A percentile compares a stretch with the other conserved stretches of the same genome.
phyloP scores from a whole-genome alignment of 2,888 invertebrate genomes.

The Caenorhabditis sulstoni region DNA sequence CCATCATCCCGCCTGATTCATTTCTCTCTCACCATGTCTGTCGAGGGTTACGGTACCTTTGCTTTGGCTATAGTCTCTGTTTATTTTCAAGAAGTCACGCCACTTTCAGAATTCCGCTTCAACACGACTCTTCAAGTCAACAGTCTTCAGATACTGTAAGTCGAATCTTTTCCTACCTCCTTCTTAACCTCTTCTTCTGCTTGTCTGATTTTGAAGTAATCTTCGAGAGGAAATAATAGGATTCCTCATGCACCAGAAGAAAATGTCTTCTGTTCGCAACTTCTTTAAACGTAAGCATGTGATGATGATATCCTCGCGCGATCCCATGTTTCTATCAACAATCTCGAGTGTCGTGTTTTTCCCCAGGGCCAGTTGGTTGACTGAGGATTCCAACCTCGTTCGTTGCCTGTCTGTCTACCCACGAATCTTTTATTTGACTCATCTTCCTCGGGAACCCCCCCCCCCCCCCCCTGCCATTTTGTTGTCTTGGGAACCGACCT shows the following conservation, averaged over 20 bases:
- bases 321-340: slow-evolving; percentile 24
- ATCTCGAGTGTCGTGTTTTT: slow-evolving; percentile 29
- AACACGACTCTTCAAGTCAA: background rate
- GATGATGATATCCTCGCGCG: background rate
- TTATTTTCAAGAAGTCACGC: background rate
- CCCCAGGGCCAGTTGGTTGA: background rate
- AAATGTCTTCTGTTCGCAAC: no score
- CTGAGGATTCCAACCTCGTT: background rate
- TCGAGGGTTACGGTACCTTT: background rate
- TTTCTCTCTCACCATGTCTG: background rate
- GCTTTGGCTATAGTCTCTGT: slow-evolving; percentile 12
- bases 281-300: no score
- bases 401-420: slow-evolving; percentile 8
- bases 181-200: background rate
- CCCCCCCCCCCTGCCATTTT: background rate
- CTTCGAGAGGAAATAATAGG: no score
- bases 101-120: slow-evolving; percentile 7
- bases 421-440: slow-evolving; percentile 9
- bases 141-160: slow-evolving; percentile 5
- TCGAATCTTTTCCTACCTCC: background rate
- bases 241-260: no score
- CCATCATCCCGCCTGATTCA: background rate
- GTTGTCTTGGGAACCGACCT: background rate
- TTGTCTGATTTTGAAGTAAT: no score
- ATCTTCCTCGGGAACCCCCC: slow-evolving; percentile 8